Percentiles rank a stretch among this genome's conserved stretches.
Conservation (phyloP, 2,888 invertebrate genomes). For the Fragum sueziense region DNA sequence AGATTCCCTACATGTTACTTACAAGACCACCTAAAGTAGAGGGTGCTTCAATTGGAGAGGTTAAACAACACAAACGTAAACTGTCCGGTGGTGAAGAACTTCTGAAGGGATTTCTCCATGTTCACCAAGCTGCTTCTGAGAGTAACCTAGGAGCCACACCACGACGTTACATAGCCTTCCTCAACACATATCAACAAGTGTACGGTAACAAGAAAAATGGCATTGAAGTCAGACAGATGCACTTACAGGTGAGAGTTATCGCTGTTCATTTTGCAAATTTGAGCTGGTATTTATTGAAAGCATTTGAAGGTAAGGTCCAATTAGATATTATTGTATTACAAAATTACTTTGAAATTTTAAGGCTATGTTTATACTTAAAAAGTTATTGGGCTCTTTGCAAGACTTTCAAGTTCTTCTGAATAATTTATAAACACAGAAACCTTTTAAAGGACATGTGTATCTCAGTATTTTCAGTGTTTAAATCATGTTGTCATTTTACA, state of each 20-base stretch:
- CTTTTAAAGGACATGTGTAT: neutral
- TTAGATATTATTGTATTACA: too few species aligned
- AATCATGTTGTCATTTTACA: neutral
- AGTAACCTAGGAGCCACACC: slow-evolving; percentile 81
- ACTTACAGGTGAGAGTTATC: slow-evolving; percentile 85
- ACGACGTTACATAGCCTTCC: slow-evolving; percentile 84
- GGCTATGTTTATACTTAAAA: too few species aligned
- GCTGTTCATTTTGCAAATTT: neutral
- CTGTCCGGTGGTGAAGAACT: slow-evolving; percentile 81
- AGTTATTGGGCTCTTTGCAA: neutral
- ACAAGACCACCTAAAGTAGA: slow-evolving; percentile 79
- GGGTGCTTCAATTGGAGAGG: slow-evolving; percentile 76
- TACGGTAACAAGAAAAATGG: slow-evolving; percentile 86
- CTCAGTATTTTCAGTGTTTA: neutral
- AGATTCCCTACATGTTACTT: slow-evolving; percentile 82
- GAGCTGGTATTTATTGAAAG: neutral
- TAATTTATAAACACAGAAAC: neutral
- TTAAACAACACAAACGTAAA: slow-evolving; percentile 71
- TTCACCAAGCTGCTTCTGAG: slow-evolving; percentile 82
- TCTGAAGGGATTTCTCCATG: slow-evolving; percentile 82
- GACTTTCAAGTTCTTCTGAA: neutral
- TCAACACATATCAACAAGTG: slow-evolving; percentile 84
- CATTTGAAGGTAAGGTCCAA: too few species aligned
- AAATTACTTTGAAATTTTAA: too few species aligned
- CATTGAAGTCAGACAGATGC: slow-evolving; percentile 86